Evolutionary conservation across 2,888 invertebrate genomes (phyloP).

Genomic region (Adineta ricciae): DNA sequence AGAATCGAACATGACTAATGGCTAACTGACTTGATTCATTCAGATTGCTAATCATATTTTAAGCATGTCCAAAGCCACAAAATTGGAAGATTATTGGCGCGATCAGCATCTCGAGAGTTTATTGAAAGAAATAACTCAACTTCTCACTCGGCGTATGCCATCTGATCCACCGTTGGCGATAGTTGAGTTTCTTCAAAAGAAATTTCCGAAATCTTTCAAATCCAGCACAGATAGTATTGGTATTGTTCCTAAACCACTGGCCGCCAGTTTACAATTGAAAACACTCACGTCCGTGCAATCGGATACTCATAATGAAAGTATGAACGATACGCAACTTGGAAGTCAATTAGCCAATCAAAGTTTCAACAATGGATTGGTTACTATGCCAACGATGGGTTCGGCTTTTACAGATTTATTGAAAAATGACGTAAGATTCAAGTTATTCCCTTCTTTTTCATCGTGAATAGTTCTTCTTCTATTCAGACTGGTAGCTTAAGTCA

Average conservation of each 20-base stretch:
- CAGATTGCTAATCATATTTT: too few species aligned
- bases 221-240: background rate
- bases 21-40: background rate
- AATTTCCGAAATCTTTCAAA: constrained; percentile 14
- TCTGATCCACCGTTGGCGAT: background rate
- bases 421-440: background rate
- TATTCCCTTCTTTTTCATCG: background rate
- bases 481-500: background rate
- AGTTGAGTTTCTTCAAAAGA: background rate
- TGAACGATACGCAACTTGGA: background rate
- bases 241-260: background rate
- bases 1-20: background rate
- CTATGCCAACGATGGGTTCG: background rate
- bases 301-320: background rate
- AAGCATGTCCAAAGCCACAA: background rate
- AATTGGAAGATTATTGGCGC: constrained; percentile 2
- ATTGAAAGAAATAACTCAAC: constrained; percentile 12
- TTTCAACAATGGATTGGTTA: background rate
- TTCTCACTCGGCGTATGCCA: background rate
- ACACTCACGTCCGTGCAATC: background rate
- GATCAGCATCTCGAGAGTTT: background rate
- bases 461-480: background rate
- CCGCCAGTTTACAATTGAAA: background rate
- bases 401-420: background rate
- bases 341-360: background rate